phyloP scores from a whole-genome alignment of 1,140 invertebrate genomes.

The Drosophila kohkoa region DNA sequence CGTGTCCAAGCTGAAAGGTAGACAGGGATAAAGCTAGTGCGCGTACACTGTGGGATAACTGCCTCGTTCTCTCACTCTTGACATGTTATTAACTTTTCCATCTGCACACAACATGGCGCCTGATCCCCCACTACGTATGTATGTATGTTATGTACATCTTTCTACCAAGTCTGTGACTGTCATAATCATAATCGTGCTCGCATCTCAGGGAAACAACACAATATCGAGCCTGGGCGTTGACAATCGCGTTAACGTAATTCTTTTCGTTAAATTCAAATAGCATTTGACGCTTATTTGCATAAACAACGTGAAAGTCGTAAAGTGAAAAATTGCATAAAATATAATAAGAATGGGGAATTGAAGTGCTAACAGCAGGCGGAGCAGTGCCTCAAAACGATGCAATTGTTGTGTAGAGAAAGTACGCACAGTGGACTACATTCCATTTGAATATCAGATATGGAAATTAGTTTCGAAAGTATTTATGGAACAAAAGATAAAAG shows the following conservation, averaged over 20 bases:
- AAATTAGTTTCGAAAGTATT: background rate
- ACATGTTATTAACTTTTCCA: conserved; percentile 62
- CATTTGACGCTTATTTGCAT: conserved; percentile 79
- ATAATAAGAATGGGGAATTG: conserved; percentile 49
- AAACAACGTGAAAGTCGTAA: conserved; percentile 80
- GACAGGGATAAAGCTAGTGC: background rate
- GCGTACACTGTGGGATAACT: conserved; percentile 6
- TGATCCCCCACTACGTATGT: background rate
- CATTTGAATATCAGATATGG: background rate
- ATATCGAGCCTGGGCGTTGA: conserved; percentile 61
- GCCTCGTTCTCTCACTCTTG: conserved; percentile 6
- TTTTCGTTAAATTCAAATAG: conserved; percentile 74
- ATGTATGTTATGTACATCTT: background rate
- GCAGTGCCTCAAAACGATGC: conserved; percentile 22
- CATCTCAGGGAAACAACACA: conserved; percentile 29
- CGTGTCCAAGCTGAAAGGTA: conserved; percentile 44
- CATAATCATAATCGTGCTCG: conserved; percentile 72
- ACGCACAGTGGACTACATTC: conserved; percentile 5
- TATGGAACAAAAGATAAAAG: background rate
- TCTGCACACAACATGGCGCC: conserved; percentile 61
- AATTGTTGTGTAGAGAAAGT: conserved; percentile 19
- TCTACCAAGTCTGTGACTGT: conserved; percentile 30
- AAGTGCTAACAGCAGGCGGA: conserved; percentile 50
- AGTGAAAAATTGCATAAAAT: conserved; percentile 79
- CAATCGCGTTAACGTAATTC: conserved; percentile 81